A percentile compares a stretch with the other conserved stretches of the same genome.
Evolutionary conservation across 2,113 vertebrate species (phyloP).

Genomic region (Leptobrachium leishanense): DNA sequence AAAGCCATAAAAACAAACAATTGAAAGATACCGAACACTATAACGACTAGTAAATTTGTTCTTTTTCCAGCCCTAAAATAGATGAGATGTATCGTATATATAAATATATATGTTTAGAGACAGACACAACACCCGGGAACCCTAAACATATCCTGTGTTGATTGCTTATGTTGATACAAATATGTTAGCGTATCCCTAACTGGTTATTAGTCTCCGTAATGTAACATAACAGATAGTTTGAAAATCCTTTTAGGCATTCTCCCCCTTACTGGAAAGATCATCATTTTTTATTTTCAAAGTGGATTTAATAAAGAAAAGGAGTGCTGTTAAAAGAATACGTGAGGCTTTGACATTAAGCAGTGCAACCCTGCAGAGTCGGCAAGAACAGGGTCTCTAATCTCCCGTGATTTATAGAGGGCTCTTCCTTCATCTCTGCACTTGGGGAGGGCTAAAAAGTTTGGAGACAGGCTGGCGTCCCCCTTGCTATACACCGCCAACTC

Average conservation of each 20-base stretch:
- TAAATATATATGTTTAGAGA: slow-evolving; percentile 7
- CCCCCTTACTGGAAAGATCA: slow-evolving; percentile 82
- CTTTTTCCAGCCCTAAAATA: no score
- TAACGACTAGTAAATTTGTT: no score
- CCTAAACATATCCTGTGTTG: slow-evolving; percentile 62
- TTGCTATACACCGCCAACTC: slow-evolving; percentile 76
- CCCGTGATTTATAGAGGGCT: slow-evolving; percentile 95
- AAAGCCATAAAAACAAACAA: no score
- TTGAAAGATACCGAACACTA: no score
- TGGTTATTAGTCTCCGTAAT: slow-evolving; percentile 82
- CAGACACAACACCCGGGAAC: slow-evolving; percentile 56
- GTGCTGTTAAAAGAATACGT: slow-evolving; percentile 88
- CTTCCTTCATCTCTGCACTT: slow-evolving; percentile 86
- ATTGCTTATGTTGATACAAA: slow-evolving; percentile 71
- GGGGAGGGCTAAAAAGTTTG: slow-evolving; percentile 90
- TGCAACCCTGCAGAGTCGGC: slow-evolving; percentile 80
- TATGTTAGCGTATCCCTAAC: slow-evolving; percentile 73
- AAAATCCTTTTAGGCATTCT: slow-evolving; percentile 81
- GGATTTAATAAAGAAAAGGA: slow-evolving; percentile 89
- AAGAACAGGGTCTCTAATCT: slow-evolving; percentile 96
- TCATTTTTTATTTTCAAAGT: slow-evolving; percentile 80
- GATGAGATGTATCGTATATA: no score
- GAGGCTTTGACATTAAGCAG: slow-evolving; percentile 96
- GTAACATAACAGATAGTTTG: slow-evolving; percentile 84
- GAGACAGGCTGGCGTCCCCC: slow-evolving; percentile 96